Percentiles rank a stretch among this genome's conserved stretches.
Evolutionary conservation across 2,797 vertebrate genomes (phyloP).

Genomic region (Podarcis siculus): DNA sequence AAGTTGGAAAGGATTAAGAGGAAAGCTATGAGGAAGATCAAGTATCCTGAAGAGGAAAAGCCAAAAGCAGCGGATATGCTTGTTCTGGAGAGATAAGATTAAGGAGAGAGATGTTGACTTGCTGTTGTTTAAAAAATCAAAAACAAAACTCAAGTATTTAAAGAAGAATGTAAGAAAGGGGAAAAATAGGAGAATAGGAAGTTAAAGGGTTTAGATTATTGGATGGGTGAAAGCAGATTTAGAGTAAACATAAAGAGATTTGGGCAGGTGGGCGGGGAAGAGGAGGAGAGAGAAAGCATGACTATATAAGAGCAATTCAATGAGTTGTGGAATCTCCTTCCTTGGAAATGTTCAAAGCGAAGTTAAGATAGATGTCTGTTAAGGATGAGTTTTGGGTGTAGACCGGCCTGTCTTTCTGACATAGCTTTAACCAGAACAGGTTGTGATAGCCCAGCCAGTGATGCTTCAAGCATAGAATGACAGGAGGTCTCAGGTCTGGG

Average conservation of each 20-base stretch:
- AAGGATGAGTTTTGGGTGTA: neutral
- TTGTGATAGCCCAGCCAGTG: neutral
- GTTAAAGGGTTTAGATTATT: neutral
- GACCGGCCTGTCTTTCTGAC: neutral
- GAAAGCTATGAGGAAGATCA: neutral
- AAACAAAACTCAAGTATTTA: neutral
- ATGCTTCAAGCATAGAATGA: neutral
- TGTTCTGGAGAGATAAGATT: conserved; percentile 21
- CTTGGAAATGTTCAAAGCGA: neutral
- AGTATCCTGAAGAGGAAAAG: conserved; percentile 8
- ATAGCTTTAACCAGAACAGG: neutral
- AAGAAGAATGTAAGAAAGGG: neutral
- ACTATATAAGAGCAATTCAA: neutral
- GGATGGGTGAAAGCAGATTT: neutral
- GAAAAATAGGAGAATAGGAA: neutral
- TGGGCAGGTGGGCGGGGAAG: neutral
- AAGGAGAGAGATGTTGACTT: conserved; percentile 1
- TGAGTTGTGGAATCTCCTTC: neutral
- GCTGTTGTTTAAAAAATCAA: neutral
- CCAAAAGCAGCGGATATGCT: conserved; percentile 1
- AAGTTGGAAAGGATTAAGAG: neutral
- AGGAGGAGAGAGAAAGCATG: neutral
- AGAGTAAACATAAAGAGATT: neutral
- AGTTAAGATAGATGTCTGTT: neutral
- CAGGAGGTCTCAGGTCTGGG: neutral